Conservation (phyloP, 2,113 vertebrate genomes). For the Tachycineta bicolor region DNA sequence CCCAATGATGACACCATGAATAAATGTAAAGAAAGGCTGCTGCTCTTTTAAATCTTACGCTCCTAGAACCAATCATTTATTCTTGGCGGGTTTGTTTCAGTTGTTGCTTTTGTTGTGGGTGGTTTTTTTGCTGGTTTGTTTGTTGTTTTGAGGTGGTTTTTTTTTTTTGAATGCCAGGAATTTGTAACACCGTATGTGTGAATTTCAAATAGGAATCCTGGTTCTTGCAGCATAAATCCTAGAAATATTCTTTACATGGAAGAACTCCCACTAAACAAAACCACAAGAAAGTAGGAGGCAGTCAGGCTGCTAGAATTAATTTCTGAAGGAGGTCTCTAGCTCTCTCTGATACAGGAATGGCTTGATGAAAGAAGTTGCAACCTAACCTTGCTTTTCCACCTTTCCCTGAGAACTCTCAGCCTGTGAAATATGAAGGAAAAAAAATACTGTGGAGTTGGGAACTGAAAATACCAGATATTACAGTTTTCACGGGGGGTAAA, state of each 20-base stretch:
- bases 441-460: background rate
- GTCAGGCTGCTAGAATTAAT: background rate
- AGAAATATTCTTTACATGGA: background rate
- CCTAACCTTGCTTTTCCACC: background rate
- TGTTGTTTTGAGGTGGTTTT: too few species aligned
- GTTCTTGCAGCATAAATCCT: background rate
- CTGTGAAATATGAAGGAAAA: background rate
- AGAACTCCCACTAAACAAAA: background rate
- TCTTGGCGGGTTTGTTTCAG: background rate
- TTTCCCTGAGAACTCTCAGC: background rate
- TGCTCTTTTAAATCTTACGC: background rate
- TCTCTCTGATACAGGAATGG: background rate
- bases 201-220: background rate
- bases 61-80: background rate
- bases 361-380: background rate
- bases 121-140: background rate
- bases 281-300: background rate
- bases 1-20: background rate
- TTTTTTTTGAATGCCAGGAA: background rate
- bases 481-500: background rate
- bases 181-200: background rate
- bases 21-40: background rate
- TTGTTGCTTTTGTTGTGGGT: background rate
- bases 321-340: background rate
- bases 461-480: background rate